phyloP scores from a whole-genome alignment of 2,797 vertebrate genomes.

The Argya squamiceps region DNA sequence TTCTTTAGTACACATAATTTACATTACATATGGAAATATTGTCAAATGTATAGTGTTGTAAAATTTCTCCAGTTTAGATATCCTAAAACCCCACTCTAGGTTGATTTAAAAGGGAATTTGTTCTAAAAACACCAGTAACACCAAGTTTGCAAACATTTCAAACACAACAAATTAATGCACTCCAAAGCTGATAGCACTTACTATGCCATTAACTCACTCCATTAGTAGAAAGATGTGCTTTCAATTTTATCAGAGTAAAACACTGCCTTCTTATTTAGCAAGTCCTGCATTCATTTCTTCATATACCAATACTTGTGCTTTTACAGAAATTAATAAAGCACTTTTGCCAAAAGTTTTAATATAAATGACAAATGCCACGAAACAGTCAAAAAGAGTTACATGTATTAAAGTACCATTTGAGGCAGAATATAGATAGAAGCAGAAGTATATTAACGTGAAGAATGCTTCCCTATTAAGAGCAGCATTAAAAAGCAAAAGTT shows the following conservation, averaged over 20 bases:
- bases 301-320: not conserved
- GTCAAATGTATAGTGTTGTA: not conserved
- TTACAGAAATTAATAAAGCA: not conserved
- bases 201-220: not conserved
- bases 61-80: not conserved
- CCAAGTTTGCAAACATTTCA: constrained; percentile 22
- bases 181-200: not conserved
- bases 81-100: not conserved
- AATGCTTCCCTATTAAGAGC: not conserved
- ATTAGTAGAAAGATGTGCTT: not conserved
- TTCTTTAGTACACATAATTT: not conserved
- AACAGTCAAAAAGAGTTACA: not conserved
- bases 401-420: not conserved
- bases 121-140: not conserved
- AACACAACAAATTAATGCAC: constrained; percentile 1
- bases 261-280: not conserved
- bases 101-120: not conserved
- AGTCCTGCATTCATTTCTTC: not conserved
- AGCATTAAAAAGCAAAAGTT: not conserved
- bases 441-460: not conserved
- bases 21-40: not conserved
- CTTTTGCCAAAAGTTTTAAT: not conserved
- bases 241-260: not conserved
- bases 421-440: not conserved
- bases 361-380: not conserved